phyloP scores from a whole-genome alignment of 92 coral and sea anemone species.

The Porites cylindrica region DNA sequence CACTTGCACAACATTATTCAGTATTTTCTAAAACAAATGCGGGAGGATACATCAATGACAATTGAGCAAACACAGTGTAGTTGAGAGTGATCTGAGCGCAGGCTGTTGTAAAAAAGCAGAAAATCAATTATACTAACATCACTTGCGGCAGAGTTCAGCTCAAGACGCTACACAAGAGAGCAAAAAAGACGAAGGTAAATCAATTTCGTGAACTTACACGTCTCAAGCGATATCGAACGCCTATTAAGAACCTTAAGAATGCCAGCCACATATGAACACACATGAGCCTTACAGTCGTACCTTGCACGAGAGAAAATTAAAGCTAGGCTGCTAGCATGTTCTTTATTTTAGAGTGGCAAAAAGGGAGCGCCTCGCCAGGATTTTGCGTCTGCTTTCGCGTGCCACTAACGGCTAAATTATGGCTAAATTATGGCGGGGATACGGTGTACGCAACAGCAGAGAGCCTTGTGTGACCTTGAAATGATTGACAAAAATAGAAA shows the following conservation, averaged over 20 bases:
- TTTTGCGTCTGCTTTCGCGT: no score
- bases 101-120: not conserved
- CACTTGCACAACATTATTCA: not conserved
- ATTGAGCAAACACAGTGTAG: not conserved
- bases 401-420: not conserved
- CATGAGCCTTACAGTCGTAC: no score
- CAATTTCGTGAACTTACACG: not conserved
- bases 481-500: no score
- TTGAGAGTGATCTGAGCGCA: constrained; percentile 3
- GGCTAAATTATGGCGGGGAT: not conserved
- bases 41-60: not conserved
- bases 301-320: not conserved
- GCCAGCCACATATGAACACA: no score
- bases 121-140: constrained; percentile 30
- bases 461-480: no score
- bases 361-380: no score
- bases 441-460: not conserved
- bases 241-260: no score
- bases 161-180: constrained; percentile 13
- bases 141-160: constrained; percentile 1
- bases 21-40: not conserved
- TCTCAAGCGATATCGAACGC: no score
- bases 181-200: not conserved
- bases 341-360: not conserved
- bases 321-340: not conserved